These are phyloP conservation scores for Nomada flava DNA, from an alignment of 2,888 invertebrate species.

Conservation along the genomic window DNA sequence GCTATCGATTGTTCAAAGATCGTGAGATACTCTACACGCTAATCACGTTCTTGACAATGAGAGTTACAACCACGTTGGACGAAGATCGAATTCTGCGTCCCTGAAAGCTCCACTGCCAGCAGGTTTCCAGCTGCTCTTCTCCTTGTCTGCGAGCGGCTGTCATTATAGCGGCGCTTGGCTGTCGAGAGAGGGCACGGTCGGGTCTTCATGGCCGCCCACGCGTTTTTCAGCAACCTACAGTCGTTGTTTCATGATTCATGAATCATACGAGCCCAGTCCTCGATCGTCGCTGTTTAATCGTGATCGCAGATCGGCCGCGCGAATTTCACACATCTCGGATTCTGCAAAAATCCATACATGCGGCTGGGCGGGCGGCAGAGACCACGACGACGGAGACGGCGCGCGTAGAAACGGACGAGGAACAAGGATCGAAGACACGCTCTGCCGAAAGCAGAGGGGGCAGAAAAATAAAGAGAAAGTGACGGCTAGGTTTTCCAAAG, in stretches of 20 bases:
- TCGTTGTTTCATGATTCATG: conserved; percentile 29
- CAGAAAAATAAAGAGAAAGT: conserved; percentile 31
- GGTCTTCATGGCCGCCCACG: conserved; percentile 55
- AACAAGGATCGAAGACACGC: conserved; percentile 24
- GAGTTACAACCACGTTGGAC: conserved; percentile 55
- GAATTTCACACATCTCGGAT: conserved; percentile 30
- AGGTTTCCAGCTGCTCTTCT: conserved; percentile 66
- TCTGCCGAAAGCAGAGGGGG: not conserved
- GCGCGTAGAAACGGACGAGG: conserved; percentile 6
- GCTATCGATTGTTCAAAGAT: conserved; percentile 1
- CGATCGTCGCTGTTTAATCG: too few species aligned
- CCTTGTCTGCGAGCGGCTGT: conserved; percentile 36
- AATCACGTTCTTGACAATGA: conserved; percentile 43
- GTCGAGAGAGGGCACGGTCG: conserved; percentile 47
- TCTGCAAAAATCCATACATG: conserved; percentile 55
- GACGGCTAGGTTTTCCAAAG: not conserved
- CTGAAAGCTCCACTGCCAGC: conserved; percentile 59
- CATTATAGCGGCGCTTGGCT: conserved; percentile 29
- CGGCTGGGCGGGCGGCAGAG: conserved; percentile 33
- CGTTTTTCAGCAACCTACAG: conserved; percentile 18
- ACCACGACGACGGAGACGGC: conserved; percentile 22
- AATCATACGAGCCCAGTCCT: conserved; percentile 5
- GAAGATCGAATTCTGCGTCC: conserved; percentile 45
- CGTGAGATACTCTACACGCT: conserved; percentile 15
- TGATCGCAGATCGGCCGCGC: conserved; percentile 2